Base-by-base conservation (phyloP, 2,797 vertebrate species). In the Ceryle rudis region DNA sequence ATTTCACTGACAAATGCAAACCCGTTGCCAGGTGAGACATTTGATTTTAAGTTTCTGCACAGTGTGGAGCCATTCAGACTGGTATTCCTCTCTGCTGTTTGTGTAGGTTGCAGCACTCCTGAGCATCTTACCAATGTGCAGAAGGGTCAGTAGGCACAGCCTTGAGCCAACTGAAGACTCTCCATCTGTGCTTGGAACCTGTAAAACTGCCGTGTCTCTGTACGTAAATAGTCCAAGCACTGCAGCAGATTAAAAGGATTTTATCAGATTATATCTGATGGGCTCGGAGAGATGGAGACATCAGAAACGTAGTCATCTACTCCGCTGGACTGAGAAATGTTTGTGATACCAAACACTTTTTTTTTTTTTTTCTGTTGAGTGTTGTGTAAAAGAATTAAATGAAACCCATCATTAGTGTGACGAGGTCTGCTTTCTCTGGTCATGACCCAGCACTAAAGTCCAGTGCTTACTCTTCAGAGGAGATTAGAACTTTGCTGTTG, bases 1-100 rank as follows among this genome's bases (percentile, higher is more conserved):
- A 66, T 93, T 90, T 84, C 77, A 60, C 51, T 89, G 58, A 95
- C 93, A 90, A 95, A 97, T 94, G 95, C 89, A 81, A 71, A 11
- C 3, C 11, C 23, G 15, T 87, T 96, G 93, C 93, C 95, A 94
- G 86, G 84, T 82, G 89, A 94, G 92, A 71, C 82, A 85, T 12
- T 91, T 87, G 37, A 65, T 91, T 92, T 89, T 78, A 78, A 85
- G 89, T 67, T 94, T 92, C 74, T 91, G 52, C 41, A 61, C 69
- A 82, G 25, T 15, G 64, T 78, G 78, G 67, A 93, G 52, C 81
- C 66, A 52, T 39, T 93, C 58, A 69, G 46, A 70, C 31, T 66
- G 51, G 7, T 58, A 39, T 51, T 86, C 28, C 52, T 81, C 55
- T 89, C 51, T 86, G 64, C 35, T 91, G 6, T 79, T 83, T 88